These are phyloP conservation scores for Felis catus DNA, from an alignment of 2,113 vertebrate species.

Conservation along the genomic window F.catus_Fca126_mat1.0 CM031419.1:188297001-188297500, in stretches of 20 bases:
- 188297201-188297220: slow-evolving; percentile 17
- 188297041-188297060: neutral
- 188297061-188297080: neutral
- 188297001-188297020: slow-evolving; percentile 28
- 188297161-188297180: neutral
- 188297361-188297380: neutral
- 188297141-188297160: neutral
- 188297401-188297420: neutral
- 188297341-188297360: slow-evolving; percentile 27
- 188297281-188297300: neutral
- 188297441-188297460: neutral
- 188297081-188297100: neutral
- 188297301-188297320: neutral
- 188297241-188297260: neutral
- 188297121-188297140: neutral
- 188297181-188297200: neutral
- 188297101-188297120: neutral
- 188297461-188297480: neutral
- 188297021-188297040: slow-evolving; percentile 25
- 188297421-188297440: neutral
- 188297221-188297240: neutral
- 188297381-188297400: neutral
- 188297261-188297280: slow-evolving; percentile 10
- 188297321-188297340: neutral
- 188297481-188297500: neutral